Conservation (phyloP, 2,888 invertebrate species). For the Orthosia incerta region DNA sequence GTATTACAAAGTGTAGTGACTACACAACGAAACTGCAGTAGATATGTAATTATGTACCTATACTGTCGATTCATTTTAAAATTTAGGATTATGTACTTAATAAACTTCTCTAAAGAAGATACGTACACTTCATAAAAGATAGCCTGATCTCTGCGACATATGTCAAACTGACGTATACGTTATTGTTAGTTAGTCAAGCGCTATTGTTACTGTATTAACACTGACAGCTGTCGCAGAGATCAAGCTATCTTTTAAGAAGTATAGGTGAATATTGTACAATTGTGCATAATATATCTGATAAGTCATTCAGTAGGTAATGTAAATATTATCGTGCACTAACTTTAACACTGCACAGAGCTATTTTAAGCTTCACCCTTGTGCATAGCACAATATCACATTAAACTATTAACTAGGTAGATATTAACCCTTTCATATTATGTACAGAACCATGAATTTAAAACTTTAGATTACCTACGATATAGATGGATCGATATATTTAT, state of each 20-base stretch:
- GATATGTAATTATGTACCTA: background rate
- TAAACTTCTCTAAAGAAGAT: constrained; percentile 29
- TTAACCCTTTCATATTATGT: constrained; percentile 28
- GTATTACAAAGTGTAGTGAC: constrained; percentile 11
- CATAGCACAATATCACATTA: constrained; percentile 55
- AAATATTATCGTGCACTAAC: constrained; percentile 48
- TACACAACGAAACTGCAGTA: constrained; percentile 20
- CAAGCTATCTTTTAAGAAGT: too few species aligned
- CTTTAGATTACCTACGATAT: constrained; percentile 6
- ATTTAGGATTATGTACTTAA: background rate
- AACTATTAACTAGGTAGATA: constrained; percentile 24
- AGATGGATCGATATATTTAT: constrained; percentile 18
- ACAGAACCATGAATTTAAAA: constrained; percentile 48
- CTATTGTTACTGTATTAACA: too few species aligned
- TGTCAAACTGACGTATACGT: too few species aligned
- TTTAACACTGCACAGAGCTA: constrained; percentile 36
- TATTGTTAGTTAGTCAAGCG: too few species aligned
- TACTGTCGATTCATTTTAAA: constrained; percentile 9
- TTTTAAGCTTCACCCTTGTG: constrained; percentile 46
- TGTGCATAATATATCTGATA: constrained; percentile 34
- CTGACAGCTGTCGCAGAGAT: too few species aligned
- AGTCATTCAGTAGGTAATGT: constrained; percentile 35
- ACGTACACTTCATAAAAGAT: too few species aligned
- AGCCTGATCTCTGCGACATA: too few species aligned
- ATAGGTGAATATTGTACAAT: constrained; percentile 37